phyloP scores from a whole-genome alignment of 2,113 vertebrate species.

The Argyrosomus japonicus region DNA sequence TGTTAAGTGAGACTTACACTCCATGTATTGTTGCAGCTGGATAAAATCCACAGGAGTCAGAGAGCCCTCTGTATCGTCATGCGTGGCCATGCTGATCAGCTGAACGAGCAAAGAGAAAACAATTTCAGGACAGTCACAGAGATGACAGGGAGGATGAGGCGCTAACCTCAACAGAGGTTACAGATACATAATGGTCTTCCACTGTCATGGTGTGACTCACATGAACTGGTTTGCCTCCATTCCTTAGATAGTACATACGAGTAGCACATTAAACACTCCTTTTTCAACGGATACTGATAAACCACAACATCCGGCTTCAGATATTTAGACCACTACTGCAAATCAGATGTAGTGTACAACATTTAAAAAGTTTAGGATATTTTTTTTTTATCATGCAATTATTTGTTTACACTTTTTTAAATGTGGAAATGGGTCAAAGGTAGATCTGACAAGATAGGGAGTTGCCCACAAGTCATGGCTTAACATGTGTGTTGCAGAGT shows the following conservation, averaged over 20 bases:
- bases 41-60: slow-evolving; percentile 90
- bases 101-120: slow-evolving; percentile 23
- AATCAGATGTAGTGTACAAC: neutral
- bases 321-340: neutral
- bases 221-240: slow-evolving; percentile 69
- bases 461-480: neutral
- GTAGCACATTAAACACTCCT: slow-evolving; percentile 9
- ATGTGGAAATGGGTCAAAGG: neutral
- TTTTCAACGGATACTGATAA: neutral
- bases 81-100: slow-evolving; percentile 63
- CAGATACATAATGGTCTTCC: neutral
- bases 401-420: neutral
- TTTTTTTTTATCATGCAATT: neutral
- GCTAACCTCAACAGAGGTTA: neutral
- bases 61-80: slow-evolving; percentile 64
- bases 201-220: slow-evolving; percentile 6
- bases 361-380: neutral
- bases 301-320: neutral
- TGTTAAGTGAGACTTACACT: slow-evolving; percentile 82
- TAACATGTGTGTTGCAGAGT: neutral
- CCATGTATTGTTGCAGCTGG: slow-evolving; percentile 91
- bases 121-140: neutral
- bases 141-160: neutral
- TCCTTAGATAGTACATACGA: slow-evolving; percentile 14
- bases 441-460: neutral